phyloP scores from a whole-genome alignment of 2,888 invertebrate genomes.

The Koerneria pararmatus region DNA sequence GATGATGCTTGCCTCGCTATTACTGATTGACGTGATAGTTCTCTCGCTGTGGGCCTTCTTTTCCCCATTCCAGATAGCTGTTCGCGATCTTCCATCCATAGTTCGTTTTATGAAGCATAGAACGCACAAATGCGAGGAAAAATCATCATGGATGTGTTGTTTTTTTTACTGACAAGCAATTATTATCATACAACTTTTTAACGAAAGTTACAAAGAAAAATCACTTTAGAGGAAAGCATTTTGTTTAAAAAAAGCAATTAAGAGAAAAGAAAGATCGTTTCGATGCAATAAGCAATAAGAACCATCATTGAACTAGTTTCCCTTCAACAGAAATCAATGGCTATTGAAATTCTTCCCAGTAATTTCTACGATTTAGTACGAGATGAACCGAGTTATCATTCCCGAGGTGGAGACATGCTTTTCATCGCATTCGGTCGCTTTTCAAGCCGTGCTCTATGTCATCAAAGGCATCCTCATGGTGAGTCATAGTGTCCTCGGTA shows the following conservation, averaged over 20 bases:
- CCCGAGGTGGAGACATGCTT: constrained; percentile 95
- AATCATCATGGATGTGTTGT: too few species aligned
- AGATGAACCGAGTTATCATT: constrained; percentile 45
- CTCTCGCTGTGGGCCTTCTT: constrained; percentile 95
- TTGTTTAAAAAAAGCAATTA: neutral
- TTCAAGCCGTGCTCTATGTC: constrained; percentile 91
- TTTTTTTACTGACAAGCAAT: too few species aligned
- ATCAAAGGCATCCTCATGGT: constrained; percentile 95
- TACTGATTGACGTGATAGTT: constrained; percentile 84
- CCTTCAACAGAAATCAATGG: neutral
- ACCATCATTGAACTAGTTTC: neutral
- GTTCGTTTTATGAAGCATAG: too few species aligned
- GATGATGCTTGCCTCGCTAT: constrained; percentile 87
- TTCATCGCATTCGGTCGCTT: constrained; percentile 88
- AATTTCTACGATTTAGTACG: constrained; percentile 40
- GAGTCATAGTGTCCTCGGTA: constrained; percentile 60
- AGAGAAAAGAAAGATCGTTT: neutral
- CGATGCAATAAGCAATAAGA: neutral
- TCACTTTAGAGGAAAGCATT: neutral
- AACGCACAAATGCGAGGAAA: too few species aligned
- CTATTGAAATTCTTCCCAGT: neutral
- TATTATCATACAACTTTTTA: too few species aligned
- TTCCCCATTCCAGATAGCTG: constrained; percentile 65
- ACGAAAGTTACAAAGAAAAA: too few species aligned
- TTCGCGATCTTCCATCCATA: constrained; percentile 44